Conservation (phyloP, 2,888 invertebrate species). For the Orthonevra nobilis region DNA sequence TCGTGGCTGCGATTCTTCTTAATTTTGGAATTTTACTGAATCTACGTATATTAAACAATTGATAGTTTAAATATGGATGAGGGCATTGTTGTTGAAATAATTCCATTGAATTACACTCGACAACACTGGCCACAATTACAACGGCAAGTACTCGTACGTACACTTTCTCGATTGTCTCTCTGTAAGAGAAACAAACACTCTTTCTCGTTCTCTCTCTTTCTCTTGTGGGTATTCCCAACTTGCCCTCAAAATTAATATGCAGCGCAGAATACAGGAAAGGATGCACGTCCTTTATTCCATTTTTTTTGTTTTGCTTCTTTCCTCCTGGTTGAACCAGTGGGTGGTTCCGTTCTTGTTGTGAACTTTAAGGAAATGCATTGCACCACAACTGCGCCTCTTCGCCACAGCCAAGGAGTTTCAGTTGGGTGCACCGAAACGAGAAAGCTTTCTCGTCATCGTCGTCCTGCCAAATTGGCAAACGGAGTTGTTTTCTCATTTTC, state of each 20-base stretch:
- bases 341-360: slow-evolving; percentile 3
- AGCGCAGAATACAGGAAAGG: not conserved
- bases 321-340: not conserved
- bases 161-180: no score
- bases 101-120: no score
- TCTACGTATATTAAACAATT: no score
- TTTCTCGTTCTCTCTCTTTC: slow-evolving; percentile 19
- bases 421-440: slow-evolving; percentile 59
- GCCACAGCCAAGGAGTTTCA: slow-evolving; percentile 48
- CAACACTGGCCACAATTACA: not conserved
- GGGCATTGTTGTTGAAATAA: no score
- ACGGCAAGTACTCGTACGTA: no score
- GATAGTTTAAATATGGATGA: no score
- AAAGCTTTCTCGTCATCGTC: slow-evolving; percentile 47
- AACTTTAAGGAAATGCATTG: slow-evolving; percentile 30
- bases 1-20: no score
- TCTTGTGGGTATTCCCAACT: slow-evolving; percentile 21
- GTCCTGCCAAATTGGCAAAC: slow-evolving; percentile 22
- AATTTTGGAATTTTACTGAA: no score
- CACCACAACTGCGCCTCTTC: slow-evolving; percentile 1
- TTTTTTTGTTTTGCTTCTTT: no score
- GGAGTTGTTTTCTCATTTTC: slow-evolving; percentile 66
- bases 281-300: not conserved
- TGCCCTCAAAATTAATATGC: slow-evolving; percentile 24
- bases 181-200: slow-evolving; percentile 26